A percentile compares a stretch with the other conserved stretches of the same genome.
These are phyloP conservation scores for Eilema griseolum DNA, from an alignment of 2,888 invertebrate genomes.

Conservation along the genomic window DNA sequence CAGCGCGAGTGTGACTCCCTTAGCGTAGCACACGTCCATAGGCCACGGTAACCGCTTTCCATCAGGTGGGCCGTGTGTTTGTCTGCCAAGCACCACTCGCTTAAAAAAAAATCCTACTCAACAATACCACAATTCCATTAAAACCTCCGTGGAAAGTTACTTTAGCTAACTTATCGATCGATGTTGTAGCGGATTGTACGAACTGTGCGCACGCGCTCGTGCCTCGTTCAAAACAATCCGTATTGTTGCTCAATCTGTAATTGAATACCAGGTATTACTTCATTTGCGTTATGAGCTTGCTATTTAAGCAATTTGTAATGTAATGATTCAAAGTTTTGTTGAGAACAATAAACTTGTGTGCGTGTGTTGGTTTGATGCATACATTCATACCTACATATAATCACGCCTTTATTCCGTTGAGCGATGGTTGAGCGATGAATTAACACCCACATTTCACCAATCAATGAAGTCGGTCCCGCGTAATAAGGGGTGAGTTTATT, in stretches of 20 bases:
- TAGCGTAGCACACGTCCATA: no score
- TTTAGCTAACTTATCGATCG: constrained; percentile 27
- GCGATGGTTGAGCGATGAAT: no score
- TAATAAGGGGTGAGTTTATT: no score
- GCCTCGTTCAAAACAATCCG: constrained; percentile 23
- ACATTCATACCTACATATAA: neutral
- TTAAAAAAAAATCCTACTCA: no score
- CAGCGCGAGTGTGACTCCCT: no score
- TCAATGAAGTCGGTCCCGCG: no score
- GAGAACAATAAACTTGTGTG: neutral
- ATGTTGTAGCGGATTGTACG: constrained; percentile 21
- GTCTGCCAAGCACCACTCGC: no score
- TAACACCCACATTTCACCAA: no score
- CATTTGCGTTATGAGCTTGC: constrained; percentile 13
- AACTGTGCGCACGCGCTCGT: constrained; percentile 34
- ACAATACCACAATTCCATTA: no score
- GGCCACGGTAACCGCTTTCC: no score
- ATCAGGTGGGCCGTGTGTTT: no score
- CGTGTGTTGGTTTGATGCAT: neutral
- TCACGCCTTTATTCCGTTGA: no score
- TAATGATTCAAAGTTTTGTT: neutral
- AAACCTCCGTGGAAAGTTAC: constrained; percentile 16
- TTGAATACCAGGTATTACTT: neutral
- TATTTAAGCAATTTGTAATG: neutral
- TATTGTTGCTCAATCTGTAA: constrained; percentile 27